Base-by-base conservation (phyloP, 2,113 vertebrate genomes). In the Helogale parvula region DNA sequence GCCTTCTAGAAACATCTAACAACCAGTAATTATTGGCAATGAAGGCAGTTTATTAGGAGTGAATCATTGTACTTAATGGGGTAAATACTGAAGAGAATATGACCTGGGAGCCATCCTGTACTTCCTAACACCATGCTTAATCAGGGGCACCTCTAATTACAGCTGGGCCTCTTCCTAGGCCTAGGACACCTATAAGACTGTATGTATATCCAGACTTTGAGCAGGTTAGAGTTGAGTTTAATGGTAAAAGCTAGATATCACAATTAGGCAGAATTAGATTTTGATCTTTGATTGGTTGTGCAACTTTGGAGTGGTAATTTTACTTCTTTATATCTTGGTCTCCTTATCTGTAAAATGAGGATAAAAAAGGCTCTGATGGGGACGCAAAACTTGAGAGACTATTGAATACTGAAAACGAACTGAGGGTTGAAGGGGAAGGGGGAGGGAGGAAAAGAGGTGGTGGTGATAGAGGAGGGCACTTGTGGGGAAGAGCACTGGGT, bases 51-150 rank as follows among this genome's bases (percentile, higher is more conserved):
- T 66, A 84, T 29, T 29, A 57, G 50, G 29, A 68, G 33, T 69
- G 63, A 96, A 80, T 94, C 90, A 93, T 68, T 88, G 29, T 33
- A 8, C 33, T 94, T 97, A 81, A 93, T 54, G 33, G 47, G 92
- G 31, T 10, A 84, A 21, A 19, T 38, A 35, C 31, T 57, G 27
- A 95, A 83, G 33, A 93, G 47, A 69, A 5, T 38, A 12, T 31
- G 29, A 47, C 35, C 72, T 33, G 41, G 66, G 83, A 90, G 31
- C 35, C 50, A 47, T 66, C 45, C 16, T n/a, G 57, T 65, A 17
- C 71, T 94, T 93, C 71, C 60, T 68, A 38, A 60, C 1, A 15
- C 19, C 4, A 1, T 66, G 52, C 89, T 80, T 68, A 80, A 71
- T 87, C 35, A 87, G 7, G 65, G 29, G 8, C 17, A 65, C 23